A percentile compares a stretch with the other conserved stretches of the same genome.
These are phyloP conservation scores for Hypanus sabinus DNA, from an alignment of 2,113 vertebrate genomes.

Conservation along the genomic window DNA sequence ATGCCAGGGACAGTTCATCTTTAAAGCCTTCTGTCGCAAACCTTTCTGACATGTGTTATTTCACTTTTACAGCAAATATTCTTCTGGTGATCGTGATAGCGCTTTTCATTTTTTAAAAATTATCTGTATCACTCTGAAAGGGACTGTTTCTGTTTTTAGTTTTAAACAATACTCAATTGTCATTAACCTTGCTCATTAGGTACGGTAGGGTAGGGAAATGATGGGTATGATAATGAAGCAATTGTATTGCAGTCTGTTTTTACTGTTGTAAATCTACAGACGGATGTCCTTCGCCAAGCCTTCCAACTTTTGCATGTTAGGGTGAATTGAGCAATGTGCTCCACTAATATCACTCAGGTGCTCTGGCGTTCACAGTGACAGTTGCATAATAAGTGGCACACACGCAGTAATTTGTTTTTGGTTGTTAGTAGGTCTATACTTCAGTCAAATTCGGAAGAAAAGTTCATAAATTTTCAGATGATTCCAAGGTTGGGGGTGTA, in stretches of 20 bases:
- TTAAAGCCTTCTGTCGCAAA: conserved; percentile 5
- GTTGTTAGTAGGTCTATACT: too few relatives aligned
- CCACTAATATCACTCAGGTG: not conserved
- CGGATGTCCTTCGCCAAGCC: not conserved
- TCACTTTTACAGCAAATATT: not conserved
- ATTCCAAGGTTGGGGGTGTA: too few relatives aligned
- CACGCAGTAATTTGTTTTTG: too few relatives aligned
- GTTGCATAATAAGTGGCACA: not conserved
- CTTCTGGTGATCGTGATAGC: not conserved
- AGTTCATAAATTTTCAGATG: too few relatives aligned
- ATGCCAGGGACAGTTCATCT: not conserved
- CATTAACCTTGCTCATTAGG: not conserved
- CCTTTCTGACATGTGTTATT: not conserved
- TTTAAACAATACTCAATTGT: not conserved
- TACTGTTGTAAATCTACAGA: not conserved
- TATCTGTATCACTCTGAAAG: not conserved
- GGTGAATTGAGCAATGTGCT: not conserved
- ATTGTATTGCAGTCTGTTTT: not conserved
- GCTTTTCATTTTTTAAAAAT: not conserved
- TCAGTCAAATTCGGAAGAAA: too few relatives aligned
- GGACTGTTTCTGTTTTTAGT: not conserved
- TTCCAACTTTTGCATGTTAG: not conserved
- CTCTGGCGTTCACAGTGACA: not conserved
- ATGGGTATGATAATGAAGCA: not conserved
- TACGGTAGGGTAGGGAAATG: not conserved